Percentiles rank a stretch among this genome's conserved stretches.
These are phyloP conservation scores for Malthinus flaveolus DNA, from an alignment of 2,888 invertebrate species.

Conservation along the genomic window DNA sequence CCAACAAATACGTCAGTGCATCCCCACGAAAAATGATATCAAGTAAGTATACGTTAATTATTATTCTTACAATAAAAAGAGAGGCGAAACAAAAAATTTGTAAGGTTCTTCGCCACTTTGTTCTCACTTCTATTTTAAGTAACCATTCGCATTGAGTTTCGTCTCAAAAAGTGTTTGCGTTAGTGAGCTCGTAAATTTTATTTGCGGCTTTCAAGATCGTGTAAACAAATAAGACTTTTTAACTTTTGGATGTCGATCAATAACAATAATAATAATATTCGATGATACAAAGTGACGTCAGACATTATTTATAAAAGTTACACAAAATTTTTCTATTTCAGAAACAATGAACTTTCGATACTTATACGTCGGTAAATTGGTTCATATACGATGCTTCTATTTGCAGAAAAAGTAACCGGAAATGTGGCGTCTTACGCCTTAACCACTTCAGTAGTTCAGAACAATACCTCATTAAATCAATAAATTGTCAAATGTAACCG, in stretches of 20 bases:
- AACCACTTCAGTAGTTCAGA: slow-evolving; percentile 50
- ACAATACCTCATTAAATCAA: slow-evolving; percentile 53
- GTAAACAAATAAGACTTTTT: background rate
- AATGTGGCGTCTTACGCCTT: slow-evolving; percentile 52
- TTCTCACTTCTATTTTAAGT: background rate
- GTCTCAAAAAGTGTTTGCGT: slow-evolving; percentile 3
- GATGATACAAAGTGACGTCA: slow-evolving; percentile 2
- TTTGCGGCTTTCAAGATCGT: slow-evolving; percentile 1
- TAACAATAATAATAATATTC: background rate
- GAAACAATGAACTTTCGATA: background rate
- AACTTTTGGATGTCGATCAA: slow-evolving; percentile 1
- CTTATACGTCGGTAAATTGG: background rate
- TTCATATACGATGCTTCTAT: slow-evolving; percentile 32
- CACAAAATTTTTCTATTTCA: background rate
- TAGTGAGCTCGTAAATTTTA: slow-evolving; percentile 4
- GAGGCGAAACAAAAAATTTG: no score
- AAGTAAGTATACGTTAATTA: slow-evolving; percentile 19
- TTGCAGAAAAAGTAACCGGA: slow-evolving; percentile 46
- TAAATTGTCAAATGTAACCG: slow-evolving; percentile 44
- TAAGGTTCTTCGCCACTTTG: background rate
- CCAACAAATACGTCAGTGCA: slow-evolving; percentile 72
- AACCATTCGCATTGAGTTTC: background rate
- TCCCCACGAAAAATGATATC: slow-evolving; percentile 56
- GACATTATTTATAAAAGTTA: background rate
- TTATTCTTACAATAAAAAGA: background rate